Percentiles rank a stretch among this genome's conserved stretches.
These are phyloP conservation scores for Lathamus discolor DNA, from an alignment of 2,113 vertebrate genomes.

Conservation along the genomic window DNA sequence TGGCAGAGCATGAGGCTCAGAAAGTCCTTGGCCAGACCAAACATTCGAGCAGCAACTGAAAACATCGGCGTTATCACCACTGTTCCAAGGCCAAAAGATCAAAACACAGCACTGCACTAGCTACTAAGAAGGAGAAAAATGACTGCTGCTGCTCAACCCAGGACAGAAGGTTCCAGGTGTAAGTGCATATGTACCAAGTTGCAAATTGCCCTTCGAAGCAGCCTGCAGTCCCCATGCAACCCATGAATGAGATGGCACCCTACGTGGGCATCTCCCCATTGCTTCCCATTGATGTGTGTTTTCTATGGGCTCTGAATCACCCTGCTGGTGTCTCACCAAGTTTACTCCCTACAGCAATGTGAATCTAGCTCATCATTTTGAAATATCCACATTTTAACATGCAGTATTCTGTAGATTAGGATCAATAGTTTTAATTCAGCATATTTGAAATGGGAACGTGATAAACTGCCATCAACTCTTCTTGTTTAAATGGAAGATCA, in stretches of 20 bases:
- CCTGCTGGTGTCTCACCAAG: background rate
- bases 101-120: too few species aligned
- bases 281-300: background rate
- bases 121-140: too few species aligned
- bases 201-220: background rate
- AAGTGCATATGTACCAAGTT: background rate
- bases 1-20: too few species aligned
- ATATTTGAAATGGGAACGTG: background rate
- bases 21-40: too few species aligned
- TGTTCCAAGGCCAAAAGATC: too few species aligned
- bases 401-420: background rate
- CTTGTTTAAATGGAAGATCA: background rate
- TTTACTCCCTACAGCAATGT: background rate
- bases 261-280: accelerated
- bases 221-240: background rate
- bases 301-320: background rate
- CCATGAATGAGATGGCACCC: background rate
- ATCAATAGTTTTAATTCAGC: background rate
- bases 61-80: too few species aligned
- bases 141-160: too few species aligned
- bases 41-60: too few species aligned
- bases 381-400: background rate
- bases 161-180: accelerated
- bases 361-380: background rate
- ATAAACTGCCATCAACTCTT: background rate